Percentiles rank a stretch among this genome's conserved stretches.
Evolutionary conservation across 2,797 vertebrate species (phyloP).

Genomic region (Oryzias sinensis): DNA sequence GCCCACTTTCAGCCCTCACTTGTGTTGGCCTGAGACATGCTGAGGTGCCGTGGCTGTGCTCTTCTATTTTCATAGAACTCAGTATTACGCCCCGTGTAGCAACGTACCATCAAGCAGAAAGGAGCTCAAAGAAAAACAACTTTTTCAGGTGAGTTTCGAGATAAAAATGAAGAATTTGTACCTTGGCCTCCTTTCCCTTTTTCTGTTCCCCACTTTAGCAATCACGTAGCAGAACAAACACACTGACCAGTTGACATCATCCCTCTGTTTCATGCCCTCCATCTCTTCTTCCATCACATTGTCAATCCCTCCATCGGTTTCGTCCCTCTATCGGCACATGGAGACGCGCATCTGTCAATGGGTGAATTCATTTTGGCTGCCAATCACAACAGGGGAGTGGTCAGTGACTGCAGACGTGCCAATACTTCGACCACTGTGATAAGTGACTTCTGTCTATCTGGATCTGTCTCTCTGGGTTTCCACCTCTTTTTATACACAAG

Average conservation of each 20-base stretch:
- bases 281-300: slow-evolving; percentile 67
- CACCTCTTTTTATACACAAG: slow-evolving; percentile 12
- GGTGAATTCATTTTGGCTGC: slow-evolving; percentile 75
- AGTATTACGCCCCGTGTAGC: slow-evolving; percentile 26
- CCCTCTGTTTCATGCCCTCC: slow-evolving; percentile 34
- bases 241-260: slow-evolving; percentile 56
- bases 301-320: slow-evolving; percentile 66
- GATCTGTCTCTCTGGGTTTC: slow-evolving; percentile 19
- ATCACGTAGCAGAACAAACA: slow-evolving; percentile 14
- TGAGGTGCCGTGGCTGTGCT: slow-evolving; percentile 36
- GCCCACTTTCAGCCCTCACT: slow-evolving; percentile 44
- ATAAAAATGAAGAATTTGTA: slow-evolving; percentile 20
- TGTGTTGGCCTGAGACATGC: slow-evolving; percentile 60
- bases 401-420: slow-evolving; percentile 65
- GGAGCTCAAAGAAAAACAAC: slow-evolving; percentile 35
- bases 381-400: slow-evolving; percentile 69
- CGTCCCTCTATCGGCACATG: slow-evolving; percentile 59
- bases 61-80: slow-evolving; percentile 42
- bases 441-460: slow-evolving; percentile 66
- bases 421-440: slow-evolving; percentile 68
- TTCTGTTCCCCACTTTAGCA: slow-evolving; percentile 9
- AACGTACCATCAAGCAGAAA: slow-evolving; percentile 28
- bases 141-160: slow-evolving; percentile 59
- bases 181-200: slow-evolving; percentile 5
- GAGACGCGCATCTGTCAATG: slow-evolving; percentile 70